These are phyloP conservation scores for Rhyacophila evoluta DNA, from an alignment of 2,888 invertebrate genomes.

Conservation along the genomic window DNA sequence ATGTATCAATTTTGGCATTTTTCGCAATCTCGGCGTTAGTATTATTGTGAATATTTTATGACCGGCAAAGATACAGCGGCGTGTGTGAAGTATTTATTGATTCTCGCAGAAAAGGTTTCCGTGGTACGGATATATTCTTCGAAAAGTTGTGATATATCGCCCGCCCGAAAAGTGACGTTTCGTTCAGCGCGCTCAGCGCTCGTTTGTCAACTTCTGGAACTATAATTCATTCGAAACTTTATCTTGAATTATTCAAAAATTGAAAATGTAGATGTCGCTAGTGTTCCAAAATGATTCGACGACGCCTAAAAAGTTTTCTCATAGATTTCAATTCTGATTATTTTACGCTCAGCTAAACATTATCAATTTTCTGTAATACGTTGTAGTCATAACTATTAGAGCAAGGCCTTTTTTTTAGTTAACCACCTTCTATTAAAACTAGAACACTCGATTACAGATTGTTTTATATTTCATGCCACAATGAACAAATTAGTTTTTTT, in stretches of 20 bases:
- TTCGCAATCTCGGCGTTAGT: background rate
- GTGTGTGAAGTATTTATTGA: background rate
- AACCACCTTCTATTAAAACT: too few relatives aligned
- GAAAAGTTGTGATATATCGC: background rate
- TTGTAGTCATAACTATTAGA: too few relatives aligned
- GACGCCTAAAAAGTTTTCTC: background rate
- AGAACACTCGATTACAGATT: too few relatives aligned
- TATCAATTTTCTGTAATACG: too few relatives aligned
- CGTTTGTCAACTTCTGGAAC: conserved; percentile 18
- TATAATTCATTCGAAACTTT: conserved; percentile 12
- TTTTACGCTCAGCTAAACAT: too few relatives aligned
- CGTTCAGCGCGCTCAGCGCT: conserved; percentile 6
- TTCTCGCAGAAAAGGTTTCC: conserved; percentile 7
- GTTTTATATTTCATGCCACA: too few relatives aligned
- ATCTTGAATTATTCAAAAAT: conserved; percentile 1
- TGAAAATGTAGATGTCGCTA: conserved; percentile 9
- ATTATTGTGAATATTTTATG: conserved; percentile 22
- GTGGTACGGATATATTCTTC: background rate
- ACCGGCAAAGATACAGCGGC: background rate
- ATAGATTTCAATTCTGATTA: background rate
- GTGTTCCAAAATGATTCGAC: background rate
- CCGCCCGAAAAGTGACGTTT: conserved; percentile 9
- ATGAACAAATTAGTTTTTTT: too few relatives aligned
- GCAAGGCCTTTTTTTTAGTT: too few relatives aligned
- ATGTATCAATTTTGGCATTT: background rate